Conservation (phyloP, 1,140 invertebrate genomes). For the Bombus soroeensis region DNA sequence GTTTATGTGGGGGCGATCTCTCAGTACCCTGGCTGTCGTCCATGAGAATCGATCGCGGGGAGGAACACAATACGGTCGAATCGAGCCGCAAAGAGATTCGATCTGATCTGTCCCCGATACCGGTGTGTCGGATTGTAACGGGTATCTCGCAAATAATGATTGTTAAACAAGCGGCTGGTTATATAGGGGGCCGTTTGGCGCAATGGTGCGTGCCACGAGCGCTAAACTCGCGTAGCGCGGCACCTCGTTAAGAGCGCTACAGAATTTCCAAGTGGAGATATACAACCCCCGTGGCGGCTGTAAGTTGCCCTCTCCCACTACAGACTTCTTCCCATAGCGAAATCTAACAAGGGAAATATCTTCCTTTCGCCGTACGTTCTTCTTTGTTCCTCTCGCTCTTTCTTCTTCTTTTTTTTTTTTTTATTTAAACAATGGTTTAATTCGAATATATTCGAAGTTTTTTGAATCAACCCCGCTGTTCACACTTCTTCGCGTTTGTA, state of each 20-base stretch:
- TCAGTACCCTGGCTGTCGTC: constrained; percentile 48
- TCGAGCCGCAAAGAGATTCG: constrained; percentile 68
- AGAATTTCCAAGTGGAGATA: constrained; percentile 56
- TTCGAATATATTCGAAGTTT: no score
- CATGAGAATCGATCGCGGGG: constrained; percentile 17
- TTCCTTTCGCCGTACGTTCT: not conserved
- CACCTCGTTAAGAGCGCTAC: constrained; percentile 72
- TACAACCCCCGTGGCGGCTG: constrained; percentile 40
- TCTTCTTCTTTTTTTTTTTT: no score
- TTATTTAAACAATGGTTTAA: not conserved
- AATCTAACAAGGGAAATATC: constrained; percentile 10
- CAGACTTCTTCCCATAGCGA: not conserved
- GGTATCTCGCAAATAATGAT: constrained; percentile 78
- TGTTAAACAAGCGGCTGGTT: constrained; percentile 75
- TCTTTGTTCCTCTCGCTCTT: no score
- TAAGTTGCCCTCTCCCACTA: not conserved
- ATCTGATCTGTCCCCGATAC: constrained; percentile 75
- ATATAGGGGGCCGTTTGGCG: constrained; percentile 52
- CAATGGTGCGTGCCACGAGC: constrained; percentile 71
- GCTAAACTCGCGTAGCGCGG: constrained; percentile 67
- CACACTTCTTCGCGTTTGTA: no score
- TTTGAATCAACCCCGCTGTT: no score
- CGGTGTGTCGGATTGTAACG: constrained; percentile 59
- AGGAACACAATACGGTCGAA: constrained; percentile 67
- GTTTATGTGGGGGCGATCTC: constrained; percentile 59